Evolutionary conservation across 1,140 invertebrate species (phyloP).

Genomic region (Aphelinus certus): DNA sequence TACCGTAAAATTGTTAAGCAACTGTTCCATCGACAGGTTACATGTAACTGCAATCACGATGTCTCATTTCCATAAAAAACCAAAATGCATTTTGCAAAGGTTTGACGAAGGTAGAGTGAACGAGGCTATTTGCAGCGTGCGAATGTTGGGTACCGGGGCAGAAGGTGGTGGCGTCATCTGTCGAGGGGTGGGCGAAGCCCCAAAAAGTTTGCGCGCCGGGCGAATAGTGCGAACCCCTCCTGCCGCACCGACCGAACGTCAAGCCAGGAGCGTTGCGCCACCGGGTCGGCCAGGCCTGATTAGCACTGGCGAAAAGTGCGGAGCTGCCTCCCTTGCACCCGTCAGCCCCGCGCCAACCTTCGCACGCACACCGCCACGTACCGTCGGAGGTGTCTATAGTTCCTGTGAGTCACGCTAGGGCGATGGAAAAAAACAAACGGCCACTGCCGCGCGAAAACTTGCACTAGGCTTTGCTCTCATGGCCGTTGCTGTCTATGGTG

Average conservation of each 20-base stretch:
- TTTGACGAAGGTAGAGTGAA: too few species aligned
- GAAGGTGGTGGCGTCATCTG: constrained; percentile 58
- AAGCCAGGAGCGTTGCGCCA: neutral
- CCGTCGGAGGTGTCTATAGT: constrained; percentile 61
- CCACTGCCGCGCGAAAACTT: constrained; percentile 13
- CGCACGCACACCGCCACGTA: constrained; percentile 47
- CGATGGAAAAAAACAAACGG: constrained; percentile 20
- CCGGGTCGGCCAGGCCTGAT: neutral
- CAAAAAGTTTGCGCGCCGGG: constrained; percentile 40
- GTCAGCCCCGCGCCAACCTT: constrained; percentile 49
- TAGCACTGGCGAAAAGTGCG: constrained; percentile 24
- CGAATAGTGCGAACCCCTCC: constrained; percentile 46
- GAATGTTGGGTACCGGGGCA: neutral
- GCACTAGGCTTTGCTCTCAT: neutral
- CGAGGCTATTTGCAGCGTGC: too few species aligned
- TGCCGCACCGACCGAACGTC: constrained; percentile 37
- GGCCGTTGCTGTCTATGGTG: neutral
- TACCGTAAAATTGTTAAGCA: too few species aligned
- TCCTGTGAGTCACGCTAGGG: constrained; percentile 58
- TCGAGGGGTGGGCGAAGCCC: constrained; percentile 59
- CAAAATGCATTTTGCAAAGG: too few species aligned
- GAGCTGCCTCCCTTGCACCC: constrained; percentile 50
- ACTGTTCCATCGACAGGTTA: too few species aligned
- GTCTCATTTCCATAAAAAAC: too few species aligned
- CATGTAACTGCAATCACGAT: too few species aligned